A percentile compares a stretch with the other conserved stretches of the same genome.
phyloP scores from a whole-genome alignment of 2,797 vertebrate species.

The Chromis chromis region DNA sequence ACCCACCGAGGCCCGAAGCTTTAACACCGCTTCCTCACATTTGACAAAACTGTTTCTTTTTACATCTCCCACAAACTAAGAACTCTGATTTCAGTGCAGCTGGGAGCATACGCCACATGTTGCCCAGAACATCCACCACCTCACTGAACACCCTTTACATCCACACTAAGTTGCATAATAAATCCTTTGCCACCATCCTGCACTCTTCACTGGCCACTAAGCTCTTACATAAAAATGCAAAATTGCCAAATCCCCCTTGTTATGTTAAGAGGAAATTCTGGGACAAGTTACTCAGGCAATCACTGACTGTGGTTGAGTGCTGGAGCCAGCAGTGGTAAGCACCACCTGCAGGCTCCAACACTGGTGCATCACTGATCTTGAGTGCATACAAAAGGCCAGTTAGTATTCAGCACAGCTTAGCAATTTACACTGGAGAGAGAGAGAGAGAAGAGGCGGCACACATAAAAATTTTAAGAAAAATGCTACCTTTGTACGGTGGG shows the following conservation, averaged over 20 bases:
- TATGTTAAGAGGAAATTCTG: conserved; percentile 39
- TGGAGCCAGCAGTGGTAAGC: conserved; percentile 45
- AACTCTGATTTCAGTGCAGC: background rate
- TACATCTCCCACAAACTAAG: background rate
- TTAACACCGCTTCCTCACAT: background rate
- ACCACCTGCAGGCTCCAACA: conserved; percentile 56
- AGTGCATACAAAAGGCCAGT: conserved; percentile 52
- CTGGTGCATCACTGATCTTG: conserved; percentile 47
- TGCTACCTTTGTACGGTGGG: conserved; percentile 33
- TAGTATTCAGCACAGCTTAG: conserved; percentile 54
- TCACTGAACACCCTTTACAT: conserved; percentile 4
- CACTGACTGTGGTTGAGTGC: conserved; percentile 43
- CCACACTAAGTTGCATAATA: conserved; percentile 20
- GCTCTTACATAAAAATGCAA: conserved; percentile 32
- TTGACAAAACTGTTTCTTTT: background rate
- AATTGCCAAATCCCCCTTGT: conserved; percentile 19
- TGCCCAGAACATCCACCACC: background rate
- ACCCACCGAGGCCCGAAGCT: conserved; percentile 1
- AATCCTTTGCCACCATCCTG: conserved; percentile 12
- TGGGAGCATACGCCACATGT: background rate
- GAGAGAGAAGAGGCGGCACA: conserved; percentile 30
- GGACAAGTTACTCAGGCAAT: conserved; percentile 46
- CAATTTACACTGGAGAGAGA: conserved; percentile 43
- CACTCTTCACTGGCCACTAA: conserved; percentile 16
- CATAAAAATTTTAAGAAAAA: conserved; percentile 36